Evolutionary conservation across 2,888 invertebrate genomes (phyloP).

Genomic region (Onchidella celtica): DNA sequence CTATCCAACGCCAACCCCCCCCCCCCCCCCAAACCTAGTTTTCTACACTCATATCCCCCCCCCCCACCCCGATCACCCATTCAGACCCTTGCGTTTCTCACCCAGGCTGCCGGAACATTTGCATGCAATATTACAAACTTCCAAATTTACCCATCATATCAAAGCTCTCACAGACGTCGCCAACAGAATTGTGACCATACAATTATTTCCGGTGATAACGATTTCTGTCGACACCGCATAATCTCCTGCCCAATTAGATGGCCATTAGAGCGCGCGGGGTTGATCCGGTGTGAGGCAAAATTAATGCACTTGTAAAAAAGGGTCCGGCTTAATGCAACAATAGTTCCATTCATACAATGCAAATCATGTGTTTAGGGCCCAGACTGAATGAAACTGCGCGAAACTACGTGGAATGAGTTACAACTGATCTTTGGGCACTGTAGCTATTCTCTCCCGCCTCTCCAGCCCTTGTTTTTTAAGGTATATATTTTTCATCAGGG

Average conservation of each 20-base stretch:
- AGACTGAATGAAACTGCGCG: too few relatives aligned
- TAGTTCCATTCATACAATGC: background rate
- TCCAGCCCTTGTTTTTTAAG: too few relatives aligned
- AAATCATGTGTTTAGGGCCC: too few relatives aligned
- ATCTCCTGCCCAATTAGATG: slow-evolving; percentile 12
- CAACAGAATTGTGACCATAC: background rate
- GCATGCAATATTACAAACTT: background rate
- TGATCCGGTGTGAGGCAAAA: background rate
- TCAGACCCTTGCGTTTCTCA: background rate
- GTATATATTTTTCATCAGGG: too few relatives aligned
- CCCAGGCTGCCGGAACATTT: too few relatives aligned
- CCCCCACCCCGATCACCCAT: background rate
- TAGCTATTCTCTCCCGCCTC: too few relatives aligned
- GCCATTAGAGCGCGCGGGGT: background rate
- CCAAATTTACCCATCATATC: background rate
- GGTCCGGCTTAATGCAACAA: background rate
- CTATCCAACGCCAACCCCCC: too few relatives aligned
- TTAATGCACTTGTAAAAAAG: background rate
- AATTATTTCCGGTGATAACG: slow-evolving; percentile 26
- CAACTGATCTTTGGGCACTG: too few relatives aligned
- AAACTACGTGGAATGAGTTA: too few relatives aligned
- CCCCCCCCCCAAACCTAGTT: background rate
- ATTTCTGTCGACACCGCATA: slow-evolving; percentile 29
- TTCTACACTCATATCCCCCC: background rate
- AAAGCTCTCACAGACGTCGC: background rate